These are phyloP conservation scores for Peromyscus maniculatus DNA, from an alignment of 2,113 vertebrate species.

Conservation along the genomic window DNA sequence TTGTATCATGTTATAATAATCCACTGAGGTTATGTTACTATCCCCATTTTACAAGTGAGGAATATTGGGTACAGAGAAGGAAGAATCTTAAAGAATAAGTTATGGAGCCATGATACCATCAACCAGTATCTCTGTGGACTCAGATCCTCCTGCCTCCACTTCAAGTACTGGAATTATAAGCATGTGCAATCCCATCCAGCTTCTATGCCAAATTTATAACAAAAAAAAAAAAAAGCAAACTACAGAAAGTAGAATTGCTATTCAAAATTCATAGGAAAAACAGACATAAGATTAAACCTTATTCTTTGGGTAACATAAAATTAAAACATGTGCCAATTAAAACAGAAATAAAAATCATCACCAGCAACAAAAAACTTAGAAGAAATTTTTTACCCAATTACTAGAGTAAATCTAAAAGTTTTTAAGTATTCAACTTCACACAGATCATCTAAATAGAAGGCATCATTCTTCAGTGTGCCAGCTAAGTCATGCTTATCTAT, in stretches of 20 bases:
- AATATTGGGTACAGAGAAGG: background rate
- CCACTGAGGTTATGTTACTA: background rate
- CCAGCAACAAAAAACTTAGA: background rate
- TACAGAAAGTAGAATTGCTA: background rate
- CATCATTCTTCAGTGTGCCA: background rate
- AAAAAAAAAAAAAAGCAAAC: background rate
- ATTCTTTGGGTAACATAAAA: slow-evolving; percentile 47
- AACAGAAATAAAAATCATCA: slow-evolving; percentile 24
- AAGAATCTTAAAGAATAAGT: background rate
- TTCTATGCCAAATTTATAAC: slow-evolving; percentile 21
- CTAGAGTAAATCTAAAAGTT: background rate
- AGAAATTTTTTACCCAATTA: slow-evolving; percentile 42
- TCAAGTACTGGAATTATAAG: background rate
- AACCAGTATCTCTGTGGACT: background rate
- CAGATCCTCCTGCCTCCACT: background rate
- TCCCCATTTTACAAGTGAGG: background rate
- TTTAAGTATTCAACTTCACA: slow-evolving; percentile 10
- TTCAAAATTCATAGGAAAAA: slow-evolving; percentile 32
- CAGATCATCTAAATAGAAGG: slow-evolving; percentile 3
- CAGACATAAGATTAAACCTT: background rate
- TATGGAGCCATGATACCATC: background rate
- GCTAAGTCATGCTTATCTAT: slow-evolving; percentile 52
- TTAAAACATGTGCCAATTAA: slow-evolving; percentile 60
- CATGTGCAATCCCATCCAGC: background rate
- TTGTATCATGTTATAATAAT: background rate